phyloP scores from a whole-genome alignment of 2,113 vertebrate species.

The Xenotilapia leptura region DNA sequence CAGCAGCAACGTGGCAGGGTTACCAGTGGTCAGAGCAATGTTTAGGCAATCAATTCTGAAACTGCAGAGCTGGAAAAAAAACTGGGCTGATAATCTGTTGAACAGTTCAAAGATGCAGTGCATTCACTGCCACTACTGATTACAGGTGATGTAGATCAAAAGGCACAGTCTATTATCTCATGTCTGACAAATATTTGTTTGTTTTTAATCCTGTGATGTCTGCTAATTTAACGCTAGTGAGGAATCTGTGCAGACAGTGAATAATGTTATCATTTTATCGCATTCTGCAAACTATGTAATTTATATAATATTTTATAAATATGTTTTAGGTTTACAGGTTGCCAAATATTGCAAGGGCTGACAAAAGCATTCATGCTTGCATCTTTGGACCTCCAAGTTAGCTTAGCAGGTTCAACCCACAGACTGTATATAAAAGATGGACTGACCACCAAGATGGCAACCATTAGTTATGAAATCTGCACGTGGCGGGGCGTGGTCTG shows the following conservation, averaged over 20 bases:
- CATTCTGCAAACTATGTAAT: not conserved
- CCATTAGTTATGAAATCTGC: not conserved
- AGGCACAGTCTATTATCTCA: not conserved
- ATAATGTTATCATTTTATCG: not conserved
- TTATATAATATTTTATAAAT: not conserved
- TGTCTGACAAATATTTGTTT: not conserved
- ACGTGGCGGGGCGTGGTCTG: not conserved
- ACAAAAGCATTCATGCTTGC: not conserved
- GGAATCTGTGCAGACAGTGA: not conserved
- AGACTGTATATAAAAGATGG: not conserved
- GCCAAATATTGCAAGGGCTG: not conserved
- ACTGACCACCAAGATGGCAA: accelerated
- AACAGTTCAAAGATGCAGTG: not conserved
- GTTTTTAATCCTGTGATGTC: not conserved
- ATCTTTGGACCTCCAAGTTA: not conserved
- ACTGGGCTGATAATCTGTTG: not conserved
- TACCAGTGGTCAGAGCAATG: not conserved
- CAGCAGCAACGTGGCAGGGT: not conserved
- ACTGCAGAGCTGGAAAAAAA: not conserved
- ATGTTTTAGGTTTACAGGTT: not conserved
- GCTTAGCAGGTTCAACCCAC: not conserved
- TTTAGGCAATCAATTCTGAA: not conserved
- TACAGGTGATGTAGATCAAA: not conserved
- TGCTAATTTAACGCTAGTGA: accelerated
- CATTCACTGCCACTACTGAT: not conserved